These are phyloP conservation scores for Diarsia mendica DNA, from an alignment of 2,888 invertebrate genomes.

Conservation along the genomic window DNA sequence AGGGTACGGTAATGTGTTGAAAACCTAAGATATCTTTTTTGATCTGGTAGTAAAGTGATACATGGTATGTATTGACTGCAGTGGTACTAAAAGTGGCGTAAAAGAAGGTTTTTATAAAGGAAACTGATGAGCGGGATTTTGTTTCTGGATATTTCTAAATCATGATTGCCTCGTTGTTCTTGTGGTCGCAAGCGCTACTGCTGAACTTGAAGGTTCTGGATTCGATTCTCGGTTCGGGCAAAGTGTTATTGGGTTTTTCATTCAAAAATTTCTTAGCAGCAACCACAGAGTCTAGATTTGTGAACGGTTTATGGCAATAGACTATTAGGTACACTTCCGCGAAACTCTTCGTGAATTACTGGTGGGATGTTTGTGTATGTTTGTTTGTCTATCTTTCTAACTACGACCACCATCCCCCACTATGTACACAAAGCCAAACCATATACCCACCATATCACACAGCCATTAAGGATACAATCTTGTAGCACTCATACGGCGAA, in stretches of 20 bases:
- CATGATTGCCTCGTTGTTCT: neutral
- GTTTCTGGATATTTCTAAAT: neutral
- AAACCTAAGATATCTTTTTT: constrained; percentile 20
- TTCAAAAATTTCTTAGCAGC: neutral
- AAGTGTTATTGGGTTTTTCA: neutral
- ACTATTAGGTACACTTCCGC: neutral
- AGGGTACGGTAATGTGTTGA: constrained; percentile 27
- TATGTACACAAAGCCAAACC: constrained; percentile 4
- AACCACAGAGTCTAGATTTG: neutral
- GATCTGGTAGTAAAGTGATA: constrained; percentile 7
- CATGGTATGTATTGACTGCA: neutral
- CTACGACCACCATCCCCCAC: constrained; percentile 1
- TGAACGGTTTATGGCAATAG: neutral
- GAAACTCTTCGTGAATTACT: neutral
- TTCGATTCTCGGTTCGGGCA: neutral
- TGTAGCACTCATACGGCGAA: constrained; percentile 26
- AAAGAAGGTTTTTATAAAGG: neutral
- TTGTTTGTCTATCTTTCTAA: neutral
- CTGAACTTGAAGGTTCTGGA: neutral
- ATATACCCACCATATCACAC: constrained; percentile 23
- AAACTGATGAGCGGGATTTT: constrained; percentile 12
- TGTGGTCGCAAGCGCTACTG: neutral
- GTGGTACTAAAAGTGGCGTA: neutral
- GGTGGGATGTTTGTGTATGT: neutral
- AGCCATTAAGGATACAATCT: constrained; percentile 50